These are phyloP conservation scores for Drosophila funebris DNA, from an alignment of 1,140 invertebrate genomes.

Conservation along the genomic window DNA sequence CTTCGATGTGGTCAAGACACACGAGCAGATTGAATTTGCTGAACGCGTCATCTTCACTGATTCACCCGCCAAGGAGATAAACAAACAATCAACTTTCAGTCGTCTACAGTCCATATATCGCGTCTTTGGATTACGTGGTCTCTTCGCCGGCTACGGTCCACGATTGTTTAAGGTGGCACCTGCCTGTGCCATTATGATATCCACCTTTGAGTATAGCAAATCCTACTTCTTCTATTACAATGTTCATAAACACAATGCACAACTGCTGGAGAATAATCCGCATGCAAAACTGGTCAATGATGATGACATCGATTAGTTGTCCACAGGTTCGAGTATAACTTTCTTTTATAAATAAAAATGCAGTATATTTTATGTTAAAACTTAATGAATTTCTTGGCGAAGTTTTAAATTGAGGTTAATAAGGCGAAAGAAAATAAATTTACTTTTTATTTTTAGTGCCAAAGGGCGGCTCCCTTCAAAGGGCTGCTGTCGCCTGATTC, in stretches of 20 bases:
- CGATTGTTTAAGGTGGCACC: slow-evolving; percentile 96
- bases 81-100: slow-evolving; percentile 68
- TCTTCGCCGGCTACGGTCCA: slow-evolving; percentile 93
- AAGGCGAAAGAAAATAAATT: slow-evolving; percentile 45
- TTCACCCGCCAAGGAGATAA: slow-evolving; percentile 72
- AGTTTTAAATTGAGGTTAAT: neutral
- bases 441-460: slow-evolving; percentile 18
- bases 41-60: slow-evolving; percentile 91
- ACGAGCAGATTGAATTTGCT: slow-evolving; percentile 98
- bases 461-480: neutral
- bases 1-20: slow-evolving; percentile 99
- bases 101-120: slow-evolving; percentile 87
- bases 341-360: slow-evolving; percentile 37
- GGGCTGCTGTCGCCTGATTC: neutral
- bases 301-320: slow-evolving; percentile 47
- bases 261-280: slow-evolving; percentile 49
- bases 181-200: slow-evolving; percentile 98
- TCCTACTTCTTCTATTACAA: slow-evolving; percentile 90
- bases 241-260: slow-evolving; percentile 84
- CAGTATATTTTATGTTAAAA: slow-evolving; percentile 31
- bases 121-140: slow-evolving; percentile 88
- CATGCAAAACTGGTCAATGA: slow-evolving; percentile 31
- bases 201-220: slow-evolving; percentile 97
- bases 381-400: neutral
- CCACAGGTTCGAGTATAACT: neutral